Evolutionary conservation across 2,797 vertebrate genomes (phyloP), one percentile per base, ranked within the genome.

Genomic region (Nasua narica): DNA sequence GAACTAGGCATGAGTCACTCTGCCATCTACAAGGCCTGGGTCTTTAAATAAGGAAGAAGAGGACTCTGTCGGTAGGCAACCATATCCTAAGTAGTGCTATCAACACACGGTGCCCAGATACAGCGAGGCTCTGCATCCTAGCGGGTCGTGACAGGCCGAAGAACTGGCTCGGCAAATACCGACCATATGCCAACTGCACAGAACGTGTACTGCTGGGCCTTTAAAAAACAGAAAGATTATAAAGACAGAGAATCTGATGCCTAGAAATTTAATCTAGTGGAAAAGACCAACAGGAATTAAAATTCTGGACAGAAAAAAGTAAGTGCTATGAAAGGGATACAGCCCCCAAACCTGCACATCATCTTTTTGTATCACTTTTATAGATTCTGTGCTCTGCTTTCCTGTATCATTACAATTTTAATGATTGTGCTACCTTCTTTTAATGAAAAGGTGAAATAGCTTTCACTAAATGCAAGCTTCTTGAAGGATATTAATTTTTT

Each of bases 401-500:
- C 69, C 62, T 21, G 48, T 1, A 15, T 21, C 50, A 12, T 50
- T 27, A 43, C 2, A 40, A 4, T 52, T 78, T 60, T n/a, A 82
- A 52, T 27, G 23, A 85, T 1, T 35, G 15, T 23, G n/a, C 74
- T 84, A 46, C 11, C 70, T 29, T 77, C 23, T 93, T 50, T 43
- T 48, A 86, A 87, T 7, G 50, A 69, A 85, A 95, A 60, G 3
- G 56, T 76, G 54, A 85, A 87, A 62, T 48, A 69, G 16, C 56
- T 72, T 84, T 56, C 48, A 56, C 43, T 74, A 84, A 84, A 74
- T 35, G 43, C 11, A 92, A 84, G 19, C 13, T 46, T 84, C 90
- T 72, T 67, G 32, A 77, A 91, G 32, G 23, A 83, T 32, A 87
- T 52, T 37, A 32, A 87, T 52, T 74, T 79, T 81, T 81, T 67